Evolutionary conservation across 2,113 vertebrate species (phyloP).

Genomic region (Carollia perspicillata): DNA sequence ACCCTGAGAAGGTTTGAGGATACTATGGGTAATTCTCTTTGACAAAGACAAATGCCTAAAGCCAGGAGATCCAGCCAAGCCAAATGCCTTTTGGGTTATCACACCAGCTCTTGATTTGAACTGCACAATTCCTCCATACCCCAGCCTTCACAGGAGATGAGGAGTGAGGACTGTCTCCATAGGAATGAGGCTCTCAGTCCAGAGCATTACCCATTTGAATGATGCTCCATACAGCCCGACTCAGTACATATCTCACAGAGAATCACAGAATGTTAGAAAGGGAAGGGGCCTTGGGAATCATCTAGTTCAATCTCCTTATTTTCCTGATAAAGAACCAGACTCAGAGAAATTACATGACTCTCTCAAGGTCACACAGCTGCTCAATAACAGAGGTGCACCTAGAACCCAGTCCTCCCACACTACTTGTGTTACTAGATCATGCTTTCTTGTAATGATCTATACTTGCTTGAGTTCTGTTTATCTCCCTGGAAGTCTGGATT

Average conservation of each 20-base stretch:
- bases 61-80: not conserved
- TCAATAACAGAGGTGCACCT: not conserved
- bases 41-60: not conserved
- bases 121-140: not conserved
- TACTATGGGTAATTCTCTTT: not conserved
- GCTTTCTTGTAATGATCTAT: slow-evolving; percentile 1
- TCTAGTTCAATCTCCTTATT: not conserved
- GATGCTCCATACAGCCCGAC: not conserved
- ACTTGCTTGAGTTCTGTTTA: slow-evolving; percentile 29
- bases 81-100: not conserved
- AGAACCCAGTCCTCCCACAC: not conserved
- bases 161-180: not conserved
- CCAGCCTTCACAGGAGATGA: not conserved
- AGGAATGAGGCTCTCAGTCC: not conserved
- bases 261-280: not conserved
- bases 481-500: not conserved
- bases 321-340: not conserved
- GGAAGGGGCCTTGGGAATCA: not conserved
- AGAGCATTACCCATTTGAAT: not conserved
- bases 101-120: not conserved
- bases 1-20: not conserved
- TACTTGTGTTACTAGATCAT: not conserved
- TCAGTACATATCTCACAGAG: not conserved
- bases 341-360: not conserved
- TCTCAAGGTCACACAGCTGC: slow-evolving; percentile 20